Conservation (phyloP, 2,113 vertebrate species). For the Cryptomyrus ogoouensis region DNA sequence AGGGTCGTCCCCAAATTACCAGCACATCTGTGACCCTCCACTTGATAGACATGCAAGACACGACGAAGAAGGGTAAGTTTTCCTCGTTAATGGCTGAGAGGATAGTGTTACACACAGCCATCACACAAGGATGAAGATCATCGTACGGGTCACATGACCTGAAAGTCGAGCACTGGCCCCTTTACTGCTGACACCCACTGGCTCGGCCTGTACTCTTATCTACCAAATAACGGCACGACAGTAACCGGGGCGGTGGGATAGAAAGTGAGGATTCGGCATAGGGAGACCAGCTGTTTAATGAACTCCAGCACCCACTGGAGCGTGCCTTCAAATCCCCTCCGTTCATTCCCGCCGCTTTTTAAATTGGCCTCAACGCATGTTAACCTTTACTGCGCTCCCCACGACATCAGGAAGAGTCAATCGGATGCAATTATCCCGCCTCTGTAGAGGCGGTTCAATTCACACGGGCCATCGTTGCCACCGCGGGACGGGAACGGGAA, state of each 20-base stretch:
- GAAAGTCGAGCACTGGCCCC: background rate
- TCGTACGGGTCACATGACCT: background rate
- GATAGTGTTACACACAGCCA: background rate
- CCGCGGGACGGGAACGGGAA: background rate
- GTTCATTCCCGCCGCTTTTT: background rate
- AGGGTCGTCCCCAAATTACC: background rate
- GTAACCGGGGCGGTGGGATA: background rate
- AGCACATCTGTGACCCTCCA: background rate
- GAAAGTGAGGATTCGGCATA: background rate
- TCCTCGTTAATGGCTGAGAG: background rate
- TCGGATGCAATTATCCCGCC: conserved; percentile 11
- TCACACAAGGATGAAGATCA: background rate
- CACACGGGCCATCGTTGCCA: background rate
- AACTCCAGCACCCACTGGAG: conserved; percentile 11
- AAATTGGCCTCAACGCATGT: background rate
- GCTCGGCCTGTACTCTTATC: background rate
- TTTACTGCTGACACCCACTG: background rate
- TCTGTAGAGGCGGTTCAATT: conserved; percentile 12
- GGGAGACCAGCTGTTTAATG: conserved; percentile 15
- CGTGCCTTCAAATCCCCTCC: background rate
- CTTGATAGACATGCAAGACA: background rate
- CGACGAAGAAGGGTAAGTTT: background rate
- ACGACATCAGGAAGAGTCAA: background rate
- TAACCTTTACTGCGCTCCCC: conserved; percentile 3
- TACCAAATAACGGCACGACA: too few relatives aligned